Evolutionary conservation across 2,797 vertebrate species (phyloP), one percentile per base, ranked within the genome.

Genomic region (Naso thynnoides): DNA sequence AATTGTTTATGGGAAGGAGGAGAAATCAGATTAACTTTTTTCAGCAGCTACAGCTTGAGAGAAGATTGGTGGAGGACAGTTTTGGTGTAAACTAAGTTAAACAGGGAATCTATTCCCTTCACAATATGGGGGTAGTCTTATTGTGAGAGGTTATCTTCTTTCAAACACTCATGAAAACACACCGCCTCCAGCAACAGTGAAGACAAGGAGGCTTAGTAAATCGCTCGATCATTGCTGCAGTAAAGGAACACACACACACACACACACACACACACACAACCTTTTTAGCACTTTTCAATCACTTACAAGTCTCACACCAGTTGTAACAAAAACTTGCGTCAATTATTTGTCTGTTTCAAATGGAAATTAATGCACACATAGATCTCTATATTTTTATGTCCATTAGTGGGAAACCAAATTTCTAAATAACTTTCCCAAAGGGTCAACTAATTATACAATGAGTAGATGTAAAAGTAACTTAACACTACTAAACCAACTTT

Each of bases 11-110:
- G 48, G 55, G 50, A 39, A 65, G 49, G 48, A 13, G 57, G 41
- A 55, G 60, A 68, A 75, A 85, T 65, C 62, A 57, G 55, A 69
- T 77, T 31, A 27, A 45, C n/a, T 78, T 44, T 52, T 36, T 73
- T 73, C 15, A 60, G 33, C 41, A 15, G 42, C 5, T 14, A 5
- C 19, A 41, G 49, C 62, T 61, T 27, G 16, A 44, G 26, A 59
- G 57, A 59, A 5, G 31, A 48, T 6, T 33, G 9, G 13, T 15
- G 1, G 36, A 31, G 49, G 38, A 68, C 39, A 68, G 38, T 81
- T 71, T 56, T 61, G 45, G 42, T 11, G 8, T 29, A 7, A 52
- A 50, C 18, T 18, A n/a, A 57, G 26, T 54, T 52, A 24, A 76
- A 69, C 4, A 29, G 53, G 53, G 18, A 45, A 36, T n/a, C 1